Percentiles rank a stretch among this genome's conserved stretches.
phyloP scores from a whole-genome alignment of 2,113 vertebrate species.

The Gambusia affinis region DNA sequence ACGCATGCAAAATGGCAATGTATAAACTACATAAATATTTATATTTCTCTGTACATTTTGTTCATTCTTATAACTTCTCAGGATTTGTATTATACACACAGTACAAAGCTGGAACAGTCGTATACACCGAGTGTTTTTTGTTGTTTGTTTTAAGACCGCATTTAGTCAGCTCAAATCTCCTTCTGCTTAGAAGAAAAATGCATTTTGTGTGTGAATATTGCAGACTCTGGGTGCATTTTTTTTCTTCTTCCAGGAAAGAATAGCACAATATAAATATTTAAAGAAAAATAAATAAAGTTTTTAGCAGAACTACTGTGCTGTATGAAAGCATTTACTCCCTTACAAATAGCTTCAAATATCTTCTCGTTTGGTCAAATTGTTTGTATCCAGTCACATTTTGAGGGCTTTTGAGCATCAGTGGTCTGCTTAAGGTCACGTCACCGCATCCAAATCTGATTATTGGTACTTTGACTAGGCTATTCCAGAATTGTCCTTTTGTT shows the following conservation, averaged over 20 bases:
- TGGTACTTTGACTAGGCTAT: background rate
- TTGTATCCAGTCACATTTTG: background rate
- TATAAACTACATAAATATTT: conserved; percentile 55
- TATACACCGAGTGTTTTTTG: conserved; percentile 8
- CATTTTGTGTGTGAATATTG: background rate
- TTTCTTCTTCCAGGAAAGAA: background rate
- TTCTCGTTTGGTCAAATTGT: background rate
- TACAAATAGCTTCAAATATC: background rate
- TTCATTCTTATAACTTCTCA: conserved; percentile 16
- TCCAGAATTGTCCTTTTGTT: background rate
- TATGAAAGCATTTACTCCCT: background rate
- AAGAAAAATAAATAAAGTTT: conserved; percentile 50
- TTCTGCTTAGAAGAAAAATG: background rate
- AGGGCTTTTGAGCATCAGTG: background rate
- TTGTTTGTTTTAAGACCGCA: conserved; percentile 5
- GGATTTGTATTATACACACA: conserved; percentile 21
- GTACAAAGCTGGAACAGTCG: conserved; percentile 34
- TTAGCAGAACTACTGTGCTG: background rate
- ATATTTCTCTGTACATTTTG: conserved; percentile 34
- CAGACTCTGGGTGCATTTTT: background rate
- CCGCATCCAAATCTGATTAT: background rate
- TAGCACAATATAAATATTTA: conserved; percentile 7
- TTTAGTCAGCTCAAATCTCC: background rate
- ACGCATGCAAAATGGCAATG: conserved; percentile 64
- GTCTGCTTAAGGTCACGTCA: background rate